Conservation (phyloP, 2,888 invertebrate species). For the Lithophane leautieri region DNA sequence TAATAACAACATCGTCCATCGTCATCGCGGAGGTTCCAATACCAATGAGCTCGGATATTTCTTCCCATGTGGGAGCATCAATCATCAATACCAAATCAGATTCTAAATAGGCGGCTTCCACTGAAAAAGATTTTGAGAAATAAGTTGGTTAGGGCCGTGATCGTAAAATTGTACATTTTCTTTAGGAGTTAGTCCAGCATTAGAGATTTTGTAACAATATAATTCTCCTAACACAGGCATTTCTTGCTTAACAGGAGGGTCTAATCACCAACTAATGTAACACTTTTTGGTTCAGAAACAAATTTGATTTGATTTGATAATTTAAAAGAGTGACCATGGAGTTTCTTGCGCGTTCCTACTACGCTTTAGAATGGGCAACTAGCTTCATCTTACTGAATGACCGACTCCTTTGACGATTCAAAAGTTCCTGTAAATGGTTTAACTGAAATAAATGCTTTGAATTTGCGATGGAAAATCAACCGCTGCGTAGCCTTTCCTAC, state of each 20-base stretch:
- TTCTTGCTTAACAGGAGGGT: too few relatives aligned
- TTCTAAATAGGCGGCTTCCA: conserved; percentile 80
- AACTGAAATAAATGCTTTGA: not conserved
- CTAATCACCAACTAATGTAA: too few relatives aligned
- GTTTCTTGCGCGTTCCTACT: too few relatives aligned
- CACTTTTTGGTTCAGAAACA: too few relatives aligned
- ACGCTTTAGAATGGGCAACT: not conserved
- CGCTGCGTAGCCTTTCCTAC: not conserved
- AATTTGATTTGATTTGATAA: too few relatives aligned
- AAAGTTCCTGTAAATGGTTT: not conserved
- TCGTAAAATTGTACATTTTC: not conserved
- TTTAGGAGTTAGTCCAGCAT: not conserved
- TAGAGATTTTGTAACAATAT: not conserved
- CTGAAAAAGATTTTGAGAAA: conserved; percentile 64
- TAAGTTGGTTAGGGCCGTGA: not conserved
- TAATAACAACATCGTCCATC: conserved; percentile 53
- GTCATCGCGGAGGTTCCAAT: conserved; percentile 72
- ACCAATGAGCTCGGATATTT: conserved; percentile 79
- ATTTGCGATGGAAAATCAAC: not conserved
- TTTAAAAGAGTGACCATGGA: not conserved
- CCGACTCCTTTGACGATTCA: not conserved
- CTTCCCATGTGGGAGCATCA: conserved; percentile 77
- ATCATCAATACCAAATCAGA: conserved; percentile 77
- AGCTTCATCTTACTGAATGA: not conserved
- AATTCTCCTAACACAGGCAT: too few relatives aligned